phyloP scores from a whole-genome alignment of 1,140 invertebrate genomes.

The Trichogramma pretiosum region DNA sequence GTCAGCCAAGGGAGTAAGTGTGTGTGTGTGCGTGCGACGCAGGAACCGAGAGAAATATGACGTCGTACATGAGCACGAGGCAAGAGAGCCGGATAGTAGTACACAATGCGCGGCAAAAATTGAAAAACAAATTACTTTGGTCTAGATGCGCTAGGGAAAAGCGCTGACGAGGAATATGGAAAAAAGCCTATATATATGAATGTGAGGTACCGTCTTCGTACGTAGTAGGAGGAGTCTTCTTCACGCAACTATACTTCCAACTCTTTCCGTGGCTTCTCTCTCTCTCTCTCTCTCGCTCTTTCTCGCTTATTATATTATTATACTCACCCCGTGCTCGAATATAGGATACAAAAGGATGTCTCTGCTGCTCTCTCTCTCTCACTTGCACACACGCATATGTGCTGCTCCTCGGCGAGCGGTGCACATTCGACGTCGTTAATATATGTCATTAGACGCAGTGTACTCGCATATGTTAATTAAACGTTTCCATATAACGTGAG shows the following conservation, averaged over 20 bases:
- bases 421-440: constrained; percentile 30
- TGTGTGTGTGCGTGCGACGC: background rate
- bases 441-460: constrained; percentile 48
- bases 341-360: too few species aligned
- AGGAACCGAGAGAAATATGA: constrained; percentile 21
- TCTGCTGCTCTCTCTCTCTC: too few species aligned
- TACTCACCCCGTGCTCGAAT: too few species aligned
- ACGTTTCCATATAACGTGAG: constrained; percentile 44
- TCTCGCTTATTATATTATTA: too few species aligned
- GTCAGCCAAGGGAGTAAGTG: constrained; percentile 1
- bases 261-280: constrained; percentile 34
- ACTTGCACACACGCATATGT: too few species aligned
- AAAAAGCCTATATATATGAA: too few species aligned
- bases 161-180: too few species aligned
- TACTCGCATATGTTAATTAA: constrained; percentile 49
- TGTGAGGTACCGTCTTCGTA: constrained; percentile 11
- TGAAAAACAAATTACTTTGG: too few species aligned
- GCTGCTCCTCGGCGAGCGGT: constrained; percentile 40
- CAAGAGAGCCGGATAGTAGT: constrained; percentile 17
- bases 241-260: constrained; percentile 37
- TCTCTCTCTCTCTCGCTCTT: constrained; percentile 10
- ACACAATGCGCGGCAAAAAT: constrained; percentile 21
- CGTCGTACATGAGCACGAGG: constrained; percentile 1
- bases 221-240: constrained; percentile 30
- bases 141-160: too few species aligned